Conservation (phyloP, 2,888 invertebrate species). For the Chouioia cunea region DNA sequence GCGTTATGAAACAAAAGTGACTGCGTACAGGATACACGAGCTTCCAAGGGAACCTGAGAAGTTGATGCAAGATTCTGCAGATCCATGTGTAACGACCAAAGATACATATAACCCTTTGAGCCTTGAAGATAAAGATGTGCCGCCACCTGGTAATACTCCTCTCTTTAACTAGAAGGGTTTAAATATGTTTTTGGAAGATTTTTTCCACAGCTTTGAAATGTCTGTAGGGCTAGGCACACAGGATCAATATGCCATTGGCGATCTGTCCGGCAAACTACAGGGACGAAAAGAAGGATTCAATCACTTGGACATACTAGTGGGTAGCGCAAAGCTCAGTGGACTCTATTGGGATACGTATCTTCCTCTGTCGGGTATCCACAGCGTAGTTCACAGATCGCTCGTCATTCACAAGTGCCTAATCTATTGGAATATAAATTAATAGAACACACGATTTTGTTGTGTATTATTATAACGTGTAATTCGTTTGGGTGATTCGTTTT, state of each 20-base stretch:
- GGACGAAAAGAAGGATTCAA: conserved; percentile 78
- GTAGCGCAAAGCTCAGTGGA: conserved; percentile 81
- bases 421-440: no score
- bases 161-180: background rate
- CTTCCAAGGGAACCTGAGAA: conserved; percentile 76
- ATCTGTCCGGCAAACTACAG: conserved; percentile 88
- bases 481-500: no score
- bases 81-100: conserved; percentile 79
- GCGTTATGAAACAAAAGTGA: conserved; percentile 80
- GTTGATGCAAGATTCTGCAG: conserved; percentile 64
- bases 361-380: conserved; percentile 83
- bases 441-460: no score
- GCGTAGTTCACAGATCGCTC: conserved; percentile 84
- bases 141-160: conserved; percentile 74
- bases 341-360: conserved; percentile 87
- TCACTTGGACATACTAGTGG: conserved; percentile 77
- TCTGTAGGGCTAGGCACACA: conserved; percentile 80
- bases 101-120: conserved; percentile 82
- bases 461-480: no score
- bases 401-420: conserved; percentile 78
- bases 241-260: conserved; percentile 92
- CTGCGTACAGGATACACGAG: conserved; percentile 79
- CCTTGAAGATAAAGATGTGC: conserved; percentile 71
- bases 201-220: background rate
- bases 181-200: background rate